Conservation (phyloP, 2,888 invertebrate genomes). For the Galeopsomyia nigrocyanea region DNA sequence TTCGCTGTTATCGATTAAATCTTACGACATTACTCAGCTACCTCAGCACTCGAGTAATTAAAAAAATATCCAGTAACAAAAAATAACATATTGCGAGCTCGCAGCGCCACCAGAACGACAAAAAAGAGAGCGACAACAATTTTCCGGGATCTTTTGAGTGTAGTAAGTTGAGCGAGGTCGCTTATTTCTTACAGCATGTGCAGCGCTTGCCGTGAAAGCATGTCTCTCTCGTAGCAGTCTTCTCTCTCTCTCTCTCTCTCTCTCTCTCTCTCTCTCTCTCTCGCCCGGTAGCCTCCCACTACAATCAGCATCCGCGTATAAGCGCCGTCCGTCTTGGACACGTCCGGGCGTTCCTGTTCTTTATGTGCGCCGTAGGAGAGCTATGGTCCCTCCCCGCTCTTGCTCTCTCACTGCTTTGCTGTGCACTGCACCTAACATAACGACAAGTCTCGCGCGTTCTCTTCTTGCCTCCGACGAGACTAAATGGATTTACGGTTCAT, state of each 20-base stretch:
- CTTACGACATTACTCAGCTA: too few relatives aligned
- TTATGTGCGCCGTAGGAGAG: conserved; percentile 60
- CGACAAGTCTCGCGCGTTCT: conserved; percentile 39
- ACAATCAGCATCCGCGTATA: conserved; percentile 59
- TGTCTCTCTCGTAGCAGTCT: not conserved
- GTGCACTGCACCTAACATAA: conserved; percentile 32
- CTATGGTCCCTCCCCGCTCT: conserved; percentile 54
- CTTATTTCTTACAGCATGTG: too few relatives aligned
- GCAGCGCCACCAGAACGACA: too few relatives aligned
- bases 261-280: conserved; percentile 42
- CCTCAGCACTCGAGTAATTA: too few relatives aligned
- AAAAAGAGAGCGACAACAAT: too few relatives aligned
- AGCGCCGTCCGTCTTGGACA: conserved; percentile 64
- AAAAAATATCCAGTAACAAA: too few relatives aligned
- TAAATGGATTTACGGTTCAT: conserved; percentile 48
- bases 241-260: conserved; percentile 18
- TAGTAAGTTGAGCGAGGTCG: too few relatives aligned
- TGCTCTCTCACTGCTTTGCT: conserved; percentile 21
- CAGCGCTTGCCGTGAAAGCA: not conserved
- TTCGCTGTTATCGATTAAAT: too few relatives aligned
- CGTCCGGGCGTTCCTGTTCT: conserved; percentile 62
- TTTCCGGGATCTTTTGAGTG: too few relatives aligned
- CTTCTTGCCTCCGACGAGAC: conserved; percentile 18
- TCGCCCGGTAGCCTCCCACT: conserved; percentile 40
- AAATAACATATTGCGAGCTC: too few relatives aligned